Evolutionary conservation across 53 echinoderm and acorn worm species (phyloP).

Genomic region (Paracentrotus lividus): DNA sequence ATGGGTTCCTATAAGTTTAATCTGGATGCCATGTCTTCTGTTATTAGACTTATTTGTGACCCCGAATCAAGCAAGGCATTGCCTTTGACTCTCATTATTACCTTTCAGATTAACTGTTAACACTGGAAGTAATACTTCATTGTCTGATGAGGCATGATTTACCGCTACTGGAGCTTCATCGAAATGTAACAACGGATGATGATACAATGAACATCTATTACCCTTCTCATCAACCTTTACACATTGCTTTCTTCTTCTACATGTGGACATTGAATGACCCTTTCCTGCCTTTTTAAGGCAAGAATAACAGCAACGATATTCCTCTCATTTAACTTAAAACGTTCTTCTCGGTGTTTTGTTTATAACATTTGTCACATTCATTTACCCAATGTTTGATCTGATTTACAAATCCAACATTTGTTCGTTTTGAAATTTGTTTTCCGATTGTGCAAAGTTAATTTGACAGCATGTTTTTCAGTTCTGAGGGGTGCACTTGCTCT

Average conservation of each 20-base stretch:
- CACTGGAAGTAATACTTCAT: no score
- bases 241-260: background rate
- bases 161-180: no score
- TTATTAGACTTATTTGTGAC: no score
- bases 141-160: no score
- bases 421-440: background rate
- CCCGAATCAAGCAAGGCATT: no score
- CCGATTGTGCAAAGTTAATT: background rate
- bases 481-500: background rate
- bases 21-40: no score
- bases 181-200: background rate
- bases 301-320: background rate
- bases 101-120: no score
- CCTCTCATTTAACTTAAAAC: background rate
- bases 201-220: background rate
- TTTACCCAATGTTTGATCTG: background rate
- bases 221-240: background rate
- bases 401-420: background rate
- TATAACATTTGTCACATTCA: background rate
- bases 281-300: background rate
- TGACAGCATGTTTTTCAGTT: background rate
- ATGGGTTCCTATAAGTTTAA: no score
- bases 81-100: no score
- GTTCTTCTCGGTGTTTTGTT: background rate
- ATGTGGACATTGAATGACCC: background rate